Base-by-base conservation (phyloP, 2,113 vertebrate genomes). In the Panthera leo region DNA sequence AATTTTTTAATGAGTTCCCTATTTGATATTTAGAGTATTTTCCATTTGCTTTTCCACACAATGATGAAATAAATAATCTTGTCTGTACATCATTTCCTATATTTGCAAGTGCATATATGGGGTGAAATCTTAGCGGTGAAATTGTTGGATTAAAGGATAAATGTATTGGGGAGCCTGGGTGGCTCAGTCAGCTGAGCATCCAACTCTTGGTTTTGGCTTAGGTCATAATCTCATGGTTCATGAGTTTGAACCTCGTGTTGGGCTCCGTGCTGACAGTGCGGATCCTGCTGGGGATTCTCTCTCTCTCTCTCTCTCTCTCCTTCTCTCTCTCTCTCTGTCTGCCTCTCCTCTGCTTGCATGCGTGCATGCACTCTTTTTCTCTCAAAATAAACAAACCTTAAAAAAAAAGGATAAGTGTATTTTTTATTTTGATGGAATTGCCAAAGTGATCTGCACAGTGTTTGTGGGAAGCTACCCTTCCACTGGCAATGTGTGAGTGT, bases 371-470 rank as follows among this genome's bases (percentile, higher is more conserved):
- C 58, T 61, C 58, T 61, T 21, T 61, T 9, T 61, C 58, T 61
- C 58, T 58, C 55, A 58, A 58, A 58, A 58, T 58, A 61, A 61
- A 21, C 55, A 58, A 58, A 5, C 21, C 23, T 61, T 21, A 21
- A 61, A 61, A 58, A 19, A 61, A 83, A 75, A 95, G 61, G 86
- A 36, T 39, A 84, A 85, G 5, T 83, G 8, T 53, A 34, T 42
- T 87, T 91, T 83, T 83, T n/a, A 86, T 67, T 96, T 75, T 68
- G 51, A 68, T 55, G 65, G 55, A 97, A 83, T 73, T 79, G 42
- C 42, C 48, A 78, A 75, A 71, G 11, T 53, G 13, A 21, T 71
- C 18, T 88, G 48, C 48, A 39, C 1, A 42, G 27, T 39, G 5
- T 76, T 42, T 34, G 42, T 65, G 34, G 83, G 58, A 45, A 75